Evolutionary conservation across 92 coral and sea anemone genomes (phyloP).

Genomic region (Nematostella vectensis): DNA sequence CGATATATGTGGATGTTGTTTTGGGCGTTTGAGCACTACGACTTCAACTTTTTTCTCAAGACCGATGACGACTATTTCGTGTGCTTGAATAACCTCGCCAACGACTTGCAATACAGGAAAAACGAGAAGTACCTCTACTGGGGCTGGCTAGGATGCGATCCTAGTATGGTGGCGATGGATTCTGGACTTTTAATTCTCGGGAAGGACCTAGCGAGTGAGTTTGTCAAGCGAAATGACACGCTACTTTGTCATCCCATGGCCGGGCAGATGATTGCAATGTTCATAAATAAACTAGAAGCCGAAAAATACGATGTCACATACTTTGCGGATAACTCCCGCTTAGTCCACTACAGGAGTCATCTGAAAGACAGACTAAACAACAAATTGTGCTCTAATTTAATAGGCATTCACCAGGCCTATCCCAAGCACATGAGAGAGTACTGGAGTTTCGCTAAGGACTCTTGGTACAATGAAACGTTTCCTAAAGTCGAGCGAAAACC

Average conservation of each 20-base stretch:
- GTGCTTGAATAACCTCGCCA: constrained; percentile 38
- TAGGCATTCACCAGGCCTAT: constrained; percentile 51
- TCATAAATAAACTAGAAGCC: constrained; percentile 27
- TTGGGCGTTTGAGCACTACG: constrained; percentile 42
- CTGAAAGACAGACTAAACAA: not conserved
- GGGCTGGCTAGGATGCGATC: constrained; percentile 35
- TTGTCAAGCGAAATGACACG: constrained; percentile 34
- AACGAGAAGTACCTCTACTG: constrained; percentile 37
- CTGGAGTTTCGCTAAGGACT: constrained; percentile 32
- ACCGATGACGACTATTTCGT: too few relatives aligned
- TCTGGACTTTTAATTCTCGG: constrained; percentile 37
- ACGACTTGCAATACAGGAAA: constrained; percentile 31
- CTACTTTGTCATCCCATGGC: constrained; percentile 43
- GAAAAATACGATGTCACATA: constrained; percentile 35
- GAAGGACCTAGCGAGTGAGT: constrained; percentile 27
- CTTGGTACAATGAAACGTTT: constrained; percentile 25
- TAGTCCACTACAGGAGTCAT: constrained; percentile 12
- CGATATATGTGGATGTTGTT: constrained; percentile 32
- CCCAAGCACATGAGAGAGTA: constrained; percentile 28
- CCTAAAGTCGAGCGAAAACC: constrained; percentile 15
- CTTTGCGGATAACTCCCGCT: constrained; percentile 35
- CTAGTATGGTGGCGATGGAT: constrained; percentile 55
- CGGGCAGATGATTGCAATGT: constrained; percentile 55
- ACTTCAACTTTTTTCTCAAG: constrained; percentile 35
- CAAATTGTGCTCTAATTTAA: constrained; percentile 17